Base-by-base conservation (phyloP, 2,888 invertebrate species). In the Aquatica leii region DNA sequence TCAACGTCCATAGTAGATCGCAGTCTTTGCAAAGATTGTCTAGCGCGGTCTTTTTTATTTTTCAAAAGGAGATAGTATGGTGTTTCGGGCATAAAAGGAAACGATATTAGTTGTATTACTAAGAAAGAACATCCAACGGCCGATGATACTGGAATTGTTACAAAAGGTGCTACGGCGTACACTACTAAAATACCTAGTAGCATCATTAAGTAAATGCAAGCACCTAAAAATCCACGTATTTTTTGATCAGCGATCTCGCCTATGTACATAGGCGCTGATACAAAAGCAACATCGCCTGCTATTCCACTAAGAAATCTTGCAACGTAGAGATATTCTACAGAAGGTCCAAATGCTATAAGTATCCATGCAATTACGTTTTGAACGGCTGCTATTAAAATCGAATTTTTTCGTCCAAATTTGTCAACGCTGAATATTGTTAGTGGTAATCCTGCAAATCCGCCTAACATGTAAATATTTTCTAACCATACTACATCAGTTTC, bases 161-260 rank as follows among this genome's bases (percentile, higher is more conserved):
- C 74, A 63, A 76, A 80, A 0, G 81, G 78, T 0, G 78, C 80
- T 1, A 82, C 76, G 18, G 79, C 75, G 61, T 81, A 81, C 0
- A 81, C 75, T 1, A 79, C 62, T 1, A 81, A 63, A 43, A 81
- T 77, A 4, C 82, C 82, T n/a, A 79, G 68, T 9, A 81, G 71
- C 80, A 81, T 80, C 77, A 81, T 80, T 12, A 81, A 72, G 66
- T 80, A 81, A 54, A 81, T 80, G 18, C 79, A 74, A n/a, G 80
- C 77, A 0, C 80, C 78, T 8, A 82, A 66, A 61, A 80, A 79
- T 11, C 82, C 82, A 21, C 81, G 65, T 34, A 82, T 80, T 61
- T 78, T 77, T 52, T 80, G 79, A 67, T 81, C 80, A 2, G 82
- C 80, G 53, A 81, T 79, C 70, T 82, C 81, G 2, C 79, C 80